Evolutionary conservation across 2,888 invertebrate genomes (phyloP).

Genomic region (Platycnemis pennipes): DNA sequence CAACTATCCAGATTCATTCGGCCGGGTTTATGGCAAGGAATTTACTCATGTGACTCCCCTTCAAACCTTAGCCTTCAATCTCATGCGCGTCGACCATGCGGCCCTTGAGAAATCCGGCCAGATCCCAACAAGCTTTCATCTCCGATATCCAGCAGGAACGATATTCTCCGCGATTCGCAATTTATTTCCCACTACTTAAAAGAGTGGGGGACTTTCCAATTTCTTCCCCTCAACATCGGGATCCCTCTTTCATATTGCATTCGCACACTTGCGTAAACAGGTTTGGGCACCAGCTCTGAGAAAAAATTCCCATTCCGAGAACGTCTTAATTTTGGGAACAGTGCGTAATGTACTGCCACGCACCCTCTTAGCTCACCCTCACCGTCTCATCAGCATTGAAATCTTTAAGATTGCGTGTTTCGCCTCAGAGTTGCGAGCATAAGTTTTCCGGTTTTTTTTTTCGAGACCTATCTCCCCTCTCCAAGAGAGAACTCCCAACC

Average conservation of each 20-base stretch:
- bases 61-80: background rate
- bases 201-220: background rate
- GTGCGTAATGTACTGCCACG: background rate
- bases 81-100: background rate
- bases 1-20: background rate
- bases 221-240: background rate
- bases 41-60: background rate
- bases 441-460: background rate
- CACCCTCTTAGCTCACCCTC: background rate
- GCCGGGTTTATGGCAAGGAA: background rate
- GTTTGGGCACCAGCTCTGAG: background rate
- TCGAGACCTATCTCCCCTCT: background rate
- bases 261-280: background rate
- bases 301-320: background rate
- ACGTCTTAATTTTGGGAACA: background rate
- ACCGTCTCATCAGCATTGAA: constrained; percentile 8
- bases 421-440: background rate
- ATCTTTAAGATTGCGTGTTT: background rate
- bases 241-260: background rate
- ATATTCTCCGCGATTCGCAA: constrained; percentile 5
- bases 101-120: background rate
- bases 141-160: background rate
- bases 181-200: background rate
- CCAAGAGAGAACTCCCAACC: no score
- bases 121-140: constrained; percentile 9